Evolutionary conservation across 2,888 invertebrate genomes (phyloP).

Genomic region (Rhagonycha fulva): DNA sequence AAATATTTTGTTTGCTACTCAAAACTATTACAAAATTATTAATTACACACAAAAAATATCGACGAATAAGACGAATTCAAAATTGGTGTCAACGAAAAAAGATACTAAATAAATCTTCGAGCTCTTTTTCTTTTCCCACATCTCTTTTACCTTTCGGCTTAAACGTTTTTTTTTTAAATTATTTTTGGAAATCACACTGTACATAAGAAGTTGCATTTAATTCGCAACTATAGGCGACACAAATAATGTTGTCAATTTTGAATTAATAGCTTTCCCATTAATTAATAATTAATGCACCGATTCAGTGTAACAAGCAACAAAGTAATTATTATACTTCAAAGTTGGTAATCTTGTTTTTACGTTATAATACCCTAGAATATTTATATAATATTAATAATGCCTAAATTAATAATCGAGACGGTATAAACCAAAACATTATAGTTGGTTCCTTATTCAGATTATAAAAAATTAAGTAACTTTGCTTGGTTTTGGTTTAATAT

Average conservation of each 20-base stretch:
- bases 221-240: not conserved
- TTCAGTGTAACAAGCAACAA: not conserved
- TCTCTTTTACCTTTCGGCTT: too few species aligned
- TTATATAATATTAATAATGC: not conserved
- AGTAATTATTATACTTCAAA: not conserved
- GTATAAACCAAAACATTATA: not conserved
- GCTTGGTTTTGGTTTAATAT: not conserved
- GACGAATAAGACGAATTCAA: too few species aligned
- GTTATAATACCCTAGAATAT: not conserved
- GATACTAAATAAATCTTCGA: too few species aligned
- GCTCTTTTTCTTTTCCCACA: too few species aligned
- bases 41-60: too few species aligned
- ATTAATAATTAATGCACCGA: not conserved
- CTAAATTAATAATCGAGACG: not conserved
- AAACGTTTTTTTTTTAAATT: too few species aligned
- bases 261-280: not conserved
- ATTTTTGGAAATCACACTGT: not conserved
- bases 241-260: not conserved
- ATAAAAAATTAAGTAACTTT: not conserved
- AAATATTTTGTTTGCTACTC: too few species aligned
- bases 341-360: not conserved
- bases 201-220: not conserved
- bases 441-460: not conserved
- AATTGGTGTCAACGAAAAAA: too few species aligned
- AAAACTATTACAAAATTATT: too few species aligned